phyloP scores from a whole-genome alignment of 2,888 invertebrate species.

The Chironomus tentans region DNA sequence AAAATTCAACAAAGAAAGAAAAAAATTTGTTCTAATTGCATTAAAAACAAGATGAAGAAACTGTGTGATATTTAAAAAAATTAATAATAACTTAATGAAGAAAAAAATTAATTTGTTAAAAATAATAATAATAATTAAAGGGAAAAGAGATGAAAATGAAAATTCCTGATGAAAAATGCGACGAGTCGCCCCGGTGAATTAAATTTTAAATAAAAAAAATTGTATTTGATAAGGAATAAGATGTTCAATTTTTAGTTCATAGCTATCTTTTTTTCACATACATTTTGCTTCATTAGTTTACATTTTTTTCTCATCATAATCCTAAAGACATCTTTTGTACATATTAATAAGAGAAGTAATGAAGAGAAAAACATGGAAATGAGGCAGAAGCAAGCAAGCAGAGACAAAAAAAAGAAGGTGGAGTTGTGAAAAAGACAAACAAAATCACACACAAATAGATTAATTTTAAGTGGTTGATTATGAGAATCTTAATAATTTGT shows the following conservation, averaged over 20 bases:
- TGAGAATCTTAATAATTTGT: not conserved
- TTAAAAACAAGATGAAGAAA: not conserved
- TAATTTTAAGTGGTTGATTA: slow-evolving; percentile 3
- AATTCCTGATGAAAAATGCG: not conserved
- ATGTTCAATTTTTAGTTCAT: no score
- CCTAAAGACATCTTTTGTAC: not conserved
- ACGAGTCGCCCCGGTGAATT: not conserved
- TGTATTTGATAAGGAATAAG: not conserved
- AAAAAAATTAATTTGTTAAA: not conserved
- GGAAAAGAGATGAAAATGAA: not conserved
- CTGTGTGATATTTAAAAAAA: slow-evolving; percentile 25
- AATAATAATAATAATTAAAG: not conserved
- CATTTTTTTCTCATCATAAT: not conserved
- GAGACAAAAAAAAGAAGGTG: no score
- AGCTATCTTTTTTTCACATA: no score
- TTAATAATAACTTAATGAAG: slow-evolving; percentile 3
- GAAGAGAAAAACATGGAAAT: not conserved
- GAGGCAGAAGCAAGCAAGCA: not conserved
- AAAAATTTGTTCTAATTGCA: not conserved
- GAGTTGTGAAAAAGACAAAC: not conserved
- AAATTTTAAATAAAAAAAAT: not conserved
- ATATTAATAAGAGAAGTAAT: not conserved
- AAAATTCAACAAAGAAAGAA: not conserved
- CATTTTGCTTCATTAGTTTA: not conserved
- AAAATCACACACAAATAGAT: not conserved